These are phyloP conservation scores for Tinea pellionella DNA, from an alignment of 2,888 invertebrate genomes.

Conservation along the genomic window DNA sequence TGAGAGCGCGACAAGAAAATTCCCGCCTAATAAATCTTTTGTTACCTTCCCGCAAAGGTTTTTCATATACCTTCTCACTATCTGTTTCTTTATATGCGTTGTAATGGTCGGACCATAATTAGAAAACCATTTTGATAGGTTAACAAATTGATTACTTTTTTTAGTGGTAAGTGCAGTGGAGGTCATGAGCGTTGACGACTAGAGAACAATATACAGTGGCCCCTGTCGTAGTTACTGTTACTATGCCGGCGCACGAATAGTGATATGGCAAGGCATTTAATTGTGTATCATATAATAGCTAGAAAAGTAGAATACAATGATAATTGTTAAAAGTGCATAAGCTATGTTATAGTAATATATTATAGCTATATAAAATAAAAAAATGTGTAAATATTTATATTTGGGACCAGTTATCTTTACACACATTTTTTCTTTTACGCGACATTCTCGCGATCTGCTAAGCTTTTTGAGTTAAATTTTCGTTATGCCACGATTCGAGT, in stretches of 20 bases:
- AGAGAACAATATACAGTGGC: no score
- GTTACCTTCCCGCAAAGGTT: constrained; percentile 12
- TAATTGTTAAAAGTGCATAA: no score
- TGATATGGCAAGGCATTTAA: no score
- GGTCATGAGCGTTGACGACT: no score
- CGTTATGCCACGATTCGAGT: constrained; percentile 7
- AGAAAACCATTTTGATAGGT: not conserved
- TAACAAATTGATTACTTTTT: no score
- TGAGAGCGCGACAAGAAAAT: constrained; percentile 11
- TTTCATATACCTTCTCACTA: constrained; percentile 12
- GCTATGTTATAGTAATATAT: no score
- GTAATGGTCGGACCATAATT: not conserved
- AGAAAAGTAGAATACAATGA: no score
- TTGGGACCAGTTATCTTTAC: not conserved
- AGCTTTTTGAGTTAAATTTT: constrained; percentile 9
- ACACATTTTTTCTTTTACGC: constrained; percentile 2
- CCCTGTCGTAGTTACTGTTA: no score
- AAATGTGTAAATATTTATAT: not conserved
- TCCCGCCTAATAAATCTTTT: constrained; percentile 14
- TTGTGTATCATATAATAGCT: no score
- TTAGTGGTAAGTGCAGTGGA: no score
- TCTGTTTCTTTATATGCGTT: not conserved
- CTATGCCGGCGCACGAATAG: no score
- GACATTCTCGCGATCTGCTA: constrained; percentile 12
- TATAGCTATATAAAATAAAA: not conserved